Base-by-base conservation (phyloP, 2,797 vertebrate genomes). In the Nasua narica region DNA sequence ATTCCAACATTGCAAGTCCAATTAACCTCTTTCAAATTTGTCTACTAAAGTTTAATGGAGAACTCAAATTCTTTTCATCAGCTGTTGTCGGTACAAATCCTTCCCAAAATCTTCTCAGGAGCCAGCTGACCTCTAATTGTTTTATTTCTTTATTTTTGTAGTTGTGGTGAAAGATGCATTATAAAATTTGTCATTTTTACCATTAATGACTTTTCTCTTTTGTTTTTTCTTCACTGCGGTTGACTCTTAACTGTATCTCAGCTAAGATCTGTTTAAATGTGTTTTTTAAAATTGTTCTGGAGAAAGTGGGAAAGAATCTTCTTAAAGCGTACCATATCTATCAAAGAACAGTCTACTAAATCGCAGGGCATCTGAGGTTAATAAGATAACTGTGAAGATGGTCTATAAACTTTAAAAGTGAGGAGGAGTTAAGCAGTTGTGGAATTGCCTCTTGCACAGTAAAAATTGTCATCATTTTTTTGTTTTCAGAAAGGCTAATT, bases 71-170 rank as follows among this genome's bases (percentile, higher is more conserved):
- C 27, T 74, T 93, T 86, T n/a, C 43, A 19, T 93, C 35, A 67
- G 50, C 70, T 87, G 82, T 76, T 91, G 82, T 60, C 37, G 87
- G 27, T 58, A 90, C 13, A 76, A 50, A 74, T 58, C 18, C 25
- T 58, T 90, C 25, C 65, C 27, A 37, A 43, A 90, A 74, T 74
- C 46, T 56, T 93, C 56, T 54, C n/a, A 74, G 40, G 27, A 93
- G 65, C 40, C 65, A 67, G 27, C 56, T 87, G 37, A 74, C 19
- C 32, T 72, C 32, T 79, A 65, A 19, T 37, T 13, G 15, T 82
- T 88, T 70, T 82, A 87, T 93, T 93, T 85, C 12, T 91, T 70
- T 90, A 23, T 52, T 87, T 65, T 94, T 78, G 46, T 19, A 27
- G 82, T 74, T 56, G 32, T 87, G 46, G 54, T 81, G 40, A 87